phyloP scores from a whole-genome alignment of 1,140 invertebrate genomes.

The Dinoponera quadriceps region DNA sequence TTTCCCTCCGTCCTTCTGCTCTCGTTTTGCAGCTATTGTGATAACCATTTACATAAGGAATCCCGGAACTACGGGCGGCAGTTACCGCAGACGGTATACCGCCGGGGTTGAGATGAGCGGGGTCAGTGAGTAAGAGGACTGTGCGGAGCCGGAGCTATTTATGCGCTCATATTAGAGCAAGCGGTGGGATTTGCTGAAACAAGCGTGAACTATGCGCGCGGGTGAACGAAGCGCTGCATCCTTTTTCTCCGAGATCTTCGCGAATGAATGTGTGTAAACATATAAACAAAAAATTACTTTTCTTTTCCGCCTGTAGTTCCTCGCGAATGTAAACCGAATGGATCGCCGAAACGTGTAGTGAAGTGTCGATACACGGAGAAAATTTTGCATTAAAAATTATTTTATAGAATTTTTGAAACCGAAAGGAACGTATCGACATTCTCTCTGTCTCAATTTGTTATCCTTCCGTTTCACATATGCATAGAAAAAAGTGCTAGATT shows the following conservation, averaged over 20 bases:
- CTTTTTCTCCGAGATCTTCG: not conserved
- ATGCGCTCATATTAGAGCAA: slow-evolving; percentile 55
- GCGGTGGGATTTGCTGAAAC: slow-evolving; percentile 43
- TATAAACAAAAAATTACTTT: too few species aligned
- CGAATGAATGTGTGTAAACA: slow-evolving; percentile 3
- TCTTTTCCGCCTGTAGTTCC: too few species aligned
- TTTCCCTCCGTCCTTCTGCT: slow-evolving; percentile 38
- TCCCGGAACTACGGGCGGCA: slow-evolving; percentile 72
- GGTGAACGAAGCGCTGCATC: not conserved
- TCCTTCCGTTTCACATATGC: too few species aligned
- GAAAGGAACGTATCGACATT: too few species aligned
- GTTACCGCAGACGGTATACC: slow-evolving; percentile 69
- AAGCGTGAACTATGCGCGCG: slow-evolving; percentile 13
- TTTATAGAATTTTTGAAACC: too few species aligned
- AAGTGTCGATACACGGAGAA: too few species aligned
- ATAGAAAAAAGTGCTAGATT: too few species aligned
- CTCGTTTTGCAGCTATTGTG: slow-evolving; percentile 75
- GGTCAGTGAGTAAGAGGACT: slow-evolving; percentile 51
- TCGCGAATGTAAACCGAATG: not conserved
- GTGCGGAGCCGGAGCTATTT: slow-evolving; percentile 39
- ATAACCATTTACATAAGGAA: slow-evolving; percentile 80
- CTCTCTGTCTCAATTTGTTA: too few species aligned
- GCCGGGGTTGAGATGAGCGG: slow-evolving; percentile 25
- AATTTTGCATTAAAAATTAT: too few species aligned
- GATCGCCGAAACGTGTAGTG: not conserved